Conservation (phyloP, 2,113 vertebrate genomes). For the Dasypus novemcinctus region DNA sequence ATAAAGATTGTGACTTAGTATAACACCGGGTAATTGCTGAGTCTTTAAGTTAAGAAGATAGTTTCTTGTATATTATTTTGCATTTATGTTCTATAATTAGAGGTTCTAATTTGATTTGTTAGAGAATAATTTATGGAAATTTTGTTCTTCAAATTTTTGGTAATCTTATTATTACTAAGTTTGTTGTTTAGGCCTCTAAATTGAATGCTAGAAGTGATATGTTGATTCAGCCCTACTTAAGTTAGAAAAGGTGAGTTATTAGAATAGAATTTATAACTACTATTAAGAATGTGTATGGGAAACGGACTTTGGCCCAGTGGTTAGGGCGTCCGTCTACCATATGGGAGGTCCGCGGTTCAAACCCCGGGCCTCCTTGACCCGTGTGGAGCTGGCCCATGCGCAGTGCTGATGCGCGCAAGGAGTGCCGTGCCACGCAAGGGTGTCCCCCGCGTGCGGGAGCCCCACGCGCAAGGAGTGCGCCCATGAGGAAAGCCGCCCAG, state of each 20-base stretch:
- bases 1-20: not conserved
- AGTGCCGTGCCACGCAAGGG: too few relatives aligned
- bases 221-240: not conserved
- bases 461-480: too few relatives aligned
- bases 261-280: constrained; percentile 4
- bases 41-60: not conserved
- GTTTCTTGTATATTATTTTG: constrained; percentile 33
- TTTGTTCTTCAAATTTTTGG: constrained; percentile 47
- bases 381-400: too few relatives aligned
- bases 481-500: too few relatives aligned
- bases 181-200: constrained; percentile 22
- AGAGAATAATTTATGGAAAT: constrained; percentile 11
- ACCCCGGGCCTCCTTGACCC: too few relatives aligned
- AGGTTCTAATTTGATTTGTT: not conserved
- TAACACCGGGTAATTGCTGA: not conserved
- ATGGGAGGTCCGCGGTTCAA: too few relatives aligned
- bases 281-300: too few relatives aligned
- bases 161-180: not conserved
- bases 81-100: constrained; percentile 42
- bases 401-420: too few relatives aligned
- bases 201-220: constrained; percentile 3
- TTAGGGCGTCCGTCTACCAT: too few relatives aligned
- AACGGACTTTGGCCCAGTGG: too few relatives aligned
- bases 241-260: not conserved
- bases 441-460: too few relatives aligned